Evolutionary conservation across 1,140 invertebrate species (phyloP).

Genomic region (Riptortus pedestris): DNA sequence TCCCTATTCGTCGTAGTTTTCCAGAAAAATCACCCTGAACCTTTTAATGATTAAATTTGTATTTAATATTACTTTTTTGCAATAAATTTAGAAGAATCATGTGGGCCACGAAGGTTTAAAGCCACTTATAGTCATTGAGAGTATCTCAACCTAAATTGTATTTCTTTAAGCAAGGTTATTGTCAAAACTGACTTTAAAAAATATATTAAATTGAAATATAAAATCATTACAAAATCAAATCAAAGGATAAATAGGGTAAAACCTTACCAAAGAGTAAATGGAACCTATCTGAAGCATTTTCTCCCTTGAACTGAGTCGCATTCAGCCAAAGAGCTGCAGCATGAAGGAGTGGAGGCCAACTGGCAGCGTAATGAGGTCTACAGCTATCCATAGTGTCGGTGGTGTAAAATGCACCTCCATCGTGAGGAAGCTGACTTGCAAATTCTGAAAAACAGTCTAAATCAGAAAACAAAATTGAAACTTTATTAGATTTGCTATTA

Average conservation of each 20-base stretch:
- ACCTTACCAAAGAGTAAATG: constrained; percentile 76
- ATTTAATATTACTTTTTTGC: no score
- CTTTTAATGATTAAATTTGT: no score
- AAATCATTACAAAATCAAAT: background rate
- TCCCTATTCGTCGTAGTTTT: no score
- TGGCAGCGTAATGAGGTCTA: constrained; percentile 75
- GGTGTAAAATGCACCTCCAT: constrained; percentile 94
- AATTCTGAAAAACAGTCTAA: constrained; percentile 63
- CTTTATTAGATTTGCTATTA: no score
- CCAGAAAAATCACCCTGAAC: no score
- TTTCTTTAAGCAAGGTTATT: no score
- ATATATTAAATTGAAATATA: background rate
- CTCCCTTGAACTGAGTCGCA: constrained; percentile 47
- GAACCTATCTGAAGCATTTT: constrained; percentile 56
- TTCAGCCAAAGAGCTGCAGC: constrained; percentile 83
- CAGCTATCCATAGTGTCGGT: constrained; percentile 90
- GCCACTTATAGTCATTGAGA: no score
- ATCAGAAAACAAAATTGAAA: no score
- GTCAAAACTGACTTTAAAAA: background rate
- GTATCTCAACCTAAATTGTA: no score
- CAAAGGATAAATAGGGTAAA: background rate
- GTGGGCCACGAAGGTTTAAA: no score
- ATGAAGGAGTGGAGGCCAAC: constrained; percentile 91
- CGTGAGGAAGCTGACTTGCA: constrained; percentile 83
- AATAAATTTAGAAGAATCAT: no score